Evolutionary conservation across 2,888 invertebrate species (phyloP), one percentile per base, ranked within the genome.

Genomic region (Drosophila atripex): DNA sequence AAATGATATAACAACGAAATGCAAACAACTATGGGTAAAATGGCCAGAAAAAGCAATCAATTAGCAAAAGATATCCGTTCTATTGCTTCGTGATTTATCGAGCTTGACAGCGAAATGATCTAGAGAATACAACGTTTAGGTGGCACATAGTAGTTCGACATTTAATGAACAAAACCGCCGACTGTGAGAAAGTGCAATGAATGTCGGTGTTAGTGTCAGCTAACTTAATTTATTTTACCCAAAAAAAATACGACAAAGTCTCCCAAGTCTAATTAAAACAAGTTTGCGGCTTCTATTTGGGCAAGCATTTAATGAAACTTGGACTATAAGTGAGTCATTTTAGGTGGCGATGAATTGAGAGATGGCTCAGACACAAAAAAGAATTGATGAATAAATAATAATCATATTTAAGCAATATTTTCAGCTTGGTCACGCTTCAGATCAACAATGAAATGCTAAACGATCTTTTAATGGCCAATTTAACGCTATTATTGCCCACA

Each of bases 391-490:
- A 64, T 64, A 63, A 53, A 63, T 64, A 64, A 64, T 64, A 64
- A 64, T 68, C 68, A 47, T 66, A 51, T 59, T 35, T 28, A 28
- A 50, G 69, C 53, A 52, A 69, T 50, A 70, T 69, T 60, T 69
- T 60, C 23, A 54, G 70, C 60, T 66, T 53, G 25, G 77, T 57
- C 79, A 75, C 82, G 71, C 80, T 78, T 47, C 65, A 52, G 61
- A 51, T 53, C 58, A 60, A 74, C 77, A 68, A 55, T 54, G 53
- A 71, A 58, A 68, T 59, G 59, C 72, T 66, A 88, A 88, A 82
- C 72, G 73, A 77, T 88, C 71, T 70, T 84, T 86, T 80, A 88
- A 88, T 80, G 55, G 76, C 72, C 77, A 83, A 83, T 77, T 86
- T 73, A 68, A 73, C 54, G 74, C 55, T 51, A 43, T 54, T 85